phyloP scores from a whole-genome alignment of 2,113 vertebrate genomes.

The Nicator chloris region DNA sequence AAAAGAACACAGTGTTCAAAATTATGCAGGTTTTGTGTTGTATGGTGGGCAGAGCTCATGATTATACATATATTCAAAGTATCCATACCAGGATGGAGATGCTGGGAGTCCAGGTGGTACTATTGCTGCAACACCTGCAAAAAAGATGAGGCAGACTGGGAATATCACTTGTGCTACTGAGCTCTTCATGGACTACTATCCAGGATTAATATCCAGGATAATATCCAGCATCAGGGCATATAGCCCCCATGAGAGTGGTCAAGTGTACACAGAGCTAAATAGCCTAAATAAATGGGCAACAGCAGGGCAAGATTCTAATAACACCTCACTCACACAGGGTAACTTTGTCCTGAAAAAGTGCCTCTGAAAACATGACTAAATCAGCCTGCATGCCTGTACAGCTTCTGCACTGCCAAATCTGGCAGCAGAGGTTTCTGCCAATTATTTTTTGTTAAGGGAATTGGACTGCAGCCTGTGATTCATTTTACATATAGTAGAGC shows the following conservation, averaged over 20 bases:
- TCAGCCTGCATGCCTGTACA: neutral
- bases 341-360: neutral
- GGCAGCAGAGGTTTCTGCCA: conserved; percentile 38
- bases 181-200: neutral
- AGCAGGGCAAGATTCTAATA: neutral
- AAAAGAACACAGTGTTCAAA: neutral
- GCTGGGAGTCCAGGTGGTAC: neutral
- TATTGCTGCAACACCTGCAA: neutral
- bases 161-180: neutral
- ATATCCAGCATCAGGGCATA: neutral
- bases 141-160: neutral
- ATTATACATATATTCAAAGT: neutral
- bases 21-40: neutral
- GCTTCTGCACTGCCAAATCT: conserved; percentile 8
- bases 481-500: conserved; percentile 45
- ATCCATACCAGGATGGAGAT: neutral
- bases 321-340: neutral
- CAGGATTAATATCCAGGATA: neutral
- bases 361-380: neutral
- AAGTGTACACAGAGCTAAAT: neutral
- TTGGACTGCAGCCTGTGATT: conserved; percentile 39
- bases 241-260: neutral
- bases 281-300: neutral
- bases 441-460: conserved; percentile 40
- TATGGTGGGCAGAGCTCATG: neutral